phyloP scores from a whole-genome alignment of 1,140 invertebrate species.

The Cherax destructor region DNA sequence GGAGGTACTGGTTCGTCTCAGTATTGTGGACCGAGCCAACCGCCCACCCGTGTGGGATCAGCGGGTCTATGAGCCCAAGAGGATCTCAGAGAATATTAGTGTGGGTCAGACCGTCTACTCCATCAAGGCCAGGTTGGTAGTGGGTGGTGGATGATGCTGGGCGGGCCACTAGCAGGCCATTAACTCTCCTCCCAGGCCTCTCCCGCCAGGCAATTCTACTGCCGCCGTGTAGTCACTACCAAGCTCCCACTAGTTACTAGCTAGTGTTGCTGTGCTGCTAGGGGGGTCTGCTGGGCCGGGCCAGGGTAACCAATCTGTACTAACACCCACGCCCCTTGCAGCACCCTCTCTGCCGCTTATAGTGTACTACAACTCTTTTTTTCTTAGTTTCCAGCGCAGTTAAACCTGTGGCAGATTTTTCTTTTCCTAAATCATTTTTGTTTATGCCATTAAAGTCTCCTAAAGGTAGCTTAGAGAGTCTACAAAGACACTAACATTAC shows the following conservation, averaged over 20 bases:
- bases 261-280: conserved; percentile 67
- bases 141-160: conserved; percentile 60
- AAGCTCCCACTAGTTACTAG: conserved; percentile 65
- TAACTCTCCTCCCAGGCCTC: conserved; percentile 53
- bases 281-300: conserved; percentile 63
- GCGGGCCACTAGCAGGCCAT: conserved; percentile 60
- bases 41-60: conserved; percentile 96
- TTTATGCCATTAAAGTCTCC: conserved; percentile 64
- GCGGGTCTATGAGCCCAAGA: conserved; percentile 94
- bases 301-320: conserved; percentile 58
- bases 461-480: conserved; percentile 68
- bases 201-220: conserved; percentile 47
- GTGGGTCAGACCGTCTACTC: conserved; percentile 97
- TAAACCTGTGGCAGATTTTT: conserved; percentile 68
- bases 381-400: conserved; percentile 59
- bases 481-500: conserved; percentile 70
- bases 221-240: conserved; percentile 64
- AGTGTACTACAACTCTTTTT: conserved; percentile 54
- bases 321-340: conserved; percentile 61
- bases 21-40: conserved; percentile 98
- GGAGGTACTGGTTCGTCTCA: conserved; percentile 96
- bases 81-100: conserved; percentile 98
- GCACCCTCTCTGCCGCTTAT: conserved; percentile 65
- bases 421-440: conserved; percentile 62
- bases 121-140: conserved; percentile 96